Evolutionary conservation across 2,113 vertebrate genomes (phyloP).

Genomic region (Elaphurus davidianus): DNA sequence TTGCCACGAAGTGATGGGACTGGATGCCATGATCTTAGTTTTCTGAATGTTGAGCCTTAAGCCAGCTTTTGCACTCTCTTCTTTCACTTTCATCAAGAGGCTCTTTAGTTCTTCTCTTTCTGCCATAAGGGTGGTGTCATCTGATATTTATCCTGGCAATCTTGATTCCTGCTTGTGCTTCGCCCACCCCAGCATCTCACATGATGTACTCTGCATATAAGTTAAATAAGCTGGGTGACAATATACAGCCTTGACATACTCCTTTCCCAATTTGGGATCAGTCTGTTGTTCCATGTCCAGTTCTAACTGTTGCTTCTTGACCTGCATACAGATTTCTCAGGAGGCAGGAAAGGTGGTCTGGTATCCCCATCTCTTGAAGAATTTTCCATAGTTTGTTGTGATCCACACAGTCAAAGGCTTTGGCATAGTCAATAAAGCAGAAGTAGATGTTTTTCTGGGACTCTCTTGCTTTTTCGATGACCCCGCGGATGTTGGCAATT

Average conservation of each 20-base stretch:
- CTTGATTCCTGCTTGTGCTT: not conserved
- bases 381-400: not conserved
- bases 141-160: not conserved
- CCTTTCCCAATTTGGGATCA: not conserved
- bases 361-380: not conserved
- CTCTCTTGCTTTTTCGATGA: not conserved
- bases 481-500: not conserved
- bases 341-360: not conserved
- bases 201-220: not conserved
- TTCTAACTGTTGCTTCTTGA: not conserved
- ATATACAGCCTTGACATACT: not conserved
- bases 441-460: not conserved
- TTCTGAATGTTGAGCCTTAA: not conserved
- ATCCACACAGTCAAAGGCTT: not conserved
- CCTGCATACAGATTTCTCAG: not conserved
- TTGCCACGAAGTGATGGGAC: not conserved
- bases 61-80: not conserved
- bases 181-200: not conserved
- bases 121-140: not conserved
- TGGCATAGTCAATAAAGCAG: not conserved
- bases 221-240: not conserved
- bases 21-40: not conserved
- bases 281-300: not conserved
- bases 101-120: not conserved
- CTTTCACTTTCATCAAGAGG: not conserved